Evolutionary conservation across 2,888 invertebrate genomes (phyloP), one percentile per base, ranked within the genome.

Genomic region (Apoderus coryli): DNA sequence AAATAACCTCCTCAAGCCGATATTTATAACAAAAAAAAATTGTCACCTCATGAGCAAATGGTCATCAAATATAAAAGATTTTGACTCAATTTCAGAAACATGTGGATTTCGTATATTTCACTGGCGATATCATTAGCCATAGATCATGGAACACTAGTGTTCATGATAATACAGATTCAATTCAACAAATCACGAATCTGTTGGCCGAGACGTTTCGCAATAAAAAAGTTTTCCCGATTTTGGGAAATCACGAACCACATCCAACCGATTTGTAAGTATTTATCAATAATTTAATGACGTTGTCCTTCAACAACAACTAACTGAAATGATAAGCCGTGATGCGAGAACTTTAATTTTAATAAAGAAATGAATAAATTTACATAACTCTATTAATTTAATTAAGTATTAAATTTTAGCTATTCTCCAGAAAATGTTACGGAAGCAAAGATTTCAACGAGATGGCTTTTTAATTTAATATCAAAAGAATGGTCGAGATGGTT

Each of bases 101-200:
- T 14, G 23, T 75, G 11, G 72, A 74, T 38, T 64, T 67, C 13
- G 60, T 90, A 5, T 76, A 86, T 45, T 80, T 81, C 53, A 81
- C 89, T 10, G 90, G 90, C 2, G 90, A 92, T 49, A 67, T 82
- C 5, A 70, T 86, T 26, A 78, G 85, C 44, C 89, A 90, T 49
- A 76, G 75, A 40, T 68, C 84, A 10, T 92, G 90, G 89, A 73
- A 73, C 42, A 88, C 88, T 3, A 68, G 72, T 0, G 60, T 63
- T 23, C 60, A 66, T 24, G 58, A 65, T 37, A 84, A 84, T 44
- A 57, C 62, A 2, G 55, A 65, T 1, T 64, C 68, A 36, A 65
- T 80, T 29, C 49, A 50, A n/a, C 60, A 65, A 37, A 55, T 70
- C 4, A 64, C 68, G 23, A 46, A 30, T 31, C 33, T 13, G 31